phyloP scores from a whole-genome alignment of 2,113 vertebrate genomes.

The Taxidea taxus region DNA sequence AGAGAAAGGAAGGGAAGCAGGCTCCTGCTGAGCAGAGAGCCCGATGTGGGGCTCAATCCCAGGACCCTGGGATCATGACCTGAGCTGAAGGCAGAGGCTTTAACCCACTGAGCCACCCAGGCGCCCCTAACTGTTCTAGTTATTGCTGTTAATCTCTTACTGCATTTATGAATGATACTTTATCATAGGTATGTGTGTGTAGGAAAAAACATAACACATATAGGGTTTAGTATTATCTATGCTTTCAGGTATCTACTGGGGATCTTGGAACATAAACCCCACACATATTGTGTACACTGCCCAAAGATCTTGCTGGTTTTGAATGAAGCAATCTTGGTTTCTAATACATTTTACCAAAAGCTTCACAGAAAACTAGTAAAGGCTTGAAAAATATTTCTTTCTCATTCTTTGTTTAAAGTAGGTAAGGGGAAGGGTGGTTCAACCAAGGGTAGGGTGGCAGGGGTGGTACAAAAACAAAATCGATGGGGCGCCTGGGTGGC shows the following conservation, averaged over 20 bases:
- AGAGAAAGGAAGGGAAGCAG: no score
- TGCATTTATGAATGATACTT: neutral
- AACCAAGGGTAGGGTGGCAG: neutral
- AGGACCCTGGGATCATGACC: no score
- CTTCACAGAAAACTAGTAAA: neutral
- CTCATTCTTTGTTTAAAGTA: neutral
- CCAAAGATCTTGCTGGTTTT: neutral
- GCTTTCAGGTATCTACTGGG: neutral
- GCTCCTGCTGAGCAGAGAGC: no score
- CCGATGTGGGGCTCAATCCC: no score
- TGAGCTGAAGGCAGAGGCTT: no score
- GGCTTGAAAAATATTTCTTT: neutral
- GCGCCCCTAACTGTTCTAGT: no score
- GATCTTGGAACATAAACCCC: neutral
- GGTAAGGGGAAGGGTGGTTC: neutral
- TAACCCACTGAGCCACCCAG: no score
- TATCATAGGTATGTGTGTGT: no score
- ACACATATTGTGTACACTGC: neutral
- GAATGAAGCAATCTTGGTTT: neutral
- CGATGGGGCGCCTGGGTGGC: no score
- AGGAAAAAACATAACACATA: neutral
- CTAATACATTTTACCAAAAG: neutral
- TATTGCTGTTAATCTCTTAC: neutral
- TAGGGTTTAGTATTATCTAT: neutral
- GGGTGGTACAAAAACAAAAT: neutral